Base-by-base conservation (phyloP, 2,888 invertebrate species). In the Clepsis dumicolana region DNA sequence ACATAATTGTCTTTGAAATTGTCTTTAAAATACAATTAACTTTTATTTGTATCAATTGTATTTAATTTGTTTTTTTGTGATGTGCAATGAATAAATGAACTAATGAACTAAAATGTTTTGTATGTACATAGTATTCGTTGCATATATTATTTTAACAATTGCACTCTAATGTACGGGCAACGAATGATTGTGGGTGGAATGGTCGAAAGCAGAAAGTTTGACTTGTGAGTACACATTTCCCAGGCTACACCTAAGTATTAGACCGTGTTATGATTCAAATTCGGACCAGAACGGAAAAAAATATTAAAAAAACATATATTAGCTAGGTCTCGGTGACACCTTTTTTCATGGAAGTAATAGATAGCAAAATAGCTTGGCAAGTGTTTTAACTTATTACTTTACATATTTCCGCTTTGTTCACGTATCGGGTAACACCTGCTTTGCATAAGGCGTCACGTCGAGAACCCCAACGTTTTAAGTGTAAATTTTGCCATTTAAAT, bases 381-480 rank as follows among this genome's bases (percentile, higher is more conserved):
- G 65, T 64, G 38, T 29, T 64, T 64, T 61, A 70, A 73, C 82
- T 83, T 88, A 80, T 74, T 75, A 77, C 84, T 75, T 87, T 86
- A 81, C 72, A 80, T 73, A 73, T 73, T 77, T 75, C 64, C 71
- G 72, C 74, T 78, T 76, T 79, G 77, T 80, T 85, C 84, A 86
- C 89, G 90, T 91, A 92, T 91, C 93, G 88, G 88, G 90, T 91
- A 89, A 91, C 93, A 93, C 91, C 93, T 94, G 93, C 87, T 94
- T 93, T 91, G 93, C 93, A 93, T 93, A 93, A 91, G 90, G 90
- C 88, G 88, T 91, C 89, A 91, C 89, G 90, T 84, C 82, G 89
- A 83, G 89, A 88, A 86, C 89, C 84, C 87, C 84, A 87, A 72
- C 86, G 85, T 87, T 87, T 84, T 85, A 89, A 88, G 90, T 89